Base-by-base conservation (phyloP, 2,113 vertebrate species). In the Hoplias malabaricus region DNA sequence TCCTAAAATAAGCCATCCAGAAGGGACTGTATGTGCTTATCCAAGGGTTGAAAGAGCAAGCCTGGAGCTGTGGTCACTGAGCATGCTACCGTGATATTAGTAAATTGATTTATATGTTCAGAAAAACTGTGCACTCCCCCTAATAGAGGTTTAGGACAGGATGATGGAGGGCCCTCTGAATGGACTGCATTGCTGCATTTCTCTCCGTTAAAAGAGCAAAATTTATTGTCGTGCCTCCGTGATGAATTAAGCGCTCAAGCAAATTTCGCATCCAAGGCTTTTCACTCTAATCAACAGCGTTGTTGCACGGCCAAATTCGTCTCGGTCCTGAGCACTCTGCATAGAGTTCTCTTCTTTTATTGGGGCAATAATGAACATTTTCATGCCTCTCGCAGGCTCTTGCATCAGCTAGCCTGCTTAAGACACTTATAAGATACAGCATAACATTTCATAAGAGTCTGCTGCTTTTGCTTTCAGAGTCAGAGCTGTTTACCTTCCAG, bases 31-130 rank as follows among this genome's bases (percentile, higher is more conserved):
- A 23, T n/a, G 33, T 11, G 1, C 42, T 34, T 19, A 19, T 25
- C 12, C 36, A n/a, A 8, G 66, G 29, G 36, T 68, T 14, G 31
- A 62, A 66, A 54, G 61, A 71, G 62, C 68, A 72, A 9, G 43
- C 65, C 48, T 21, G 31, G 29, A 83, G 74, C 75, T 72, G 76
- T 86, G 87, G 84, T 88, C 89, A 81, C 62, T 83, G 87, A 87
- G 86, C 85, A 87, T 85, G 80, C 84, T 89, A 79, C 75, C 76
- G 69, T 85, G 90, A 85, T 89, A 86, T 92, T 90, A 91, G 78
- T 84, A 83, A 89, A 89, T 90, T 89, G 90, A 93, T 92, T 93
- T 91, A 91, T 84, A 88, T 80, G 85, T 83, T 86, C 73, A 72
- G 80, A 91, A 87, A 84, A 75, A 69, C 72, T n/a, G 29, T 76